Conservation (phyloP, 92 coral and sea anemone species). For the Diadumene lineata region DNA sequence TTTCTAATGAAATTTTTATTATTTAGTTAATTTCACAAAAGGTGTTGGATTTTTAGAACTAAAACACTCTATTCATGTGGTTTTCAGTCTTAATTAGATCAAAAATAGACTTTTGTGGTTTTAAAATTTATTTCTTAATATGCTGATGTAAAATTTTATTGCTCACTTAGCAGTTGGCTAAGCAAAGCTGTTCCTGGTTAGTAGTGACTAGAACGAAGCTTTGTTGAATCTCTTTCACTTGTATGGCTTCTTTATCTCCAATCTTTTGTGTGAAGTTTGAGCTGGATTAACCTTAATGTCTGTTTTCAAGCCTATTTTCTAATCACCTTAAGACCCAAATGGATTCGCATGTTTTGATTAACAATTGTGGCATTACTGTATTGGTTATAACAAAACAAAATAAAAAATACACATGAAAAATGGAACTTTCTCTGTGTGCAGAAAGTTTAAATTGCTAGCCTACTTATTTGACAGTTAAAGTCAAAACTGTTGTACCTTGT, state of each 20-base stretch:
- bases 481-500: background rate
- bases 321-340: conserved; percentile 4
- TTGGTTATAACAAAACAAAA: too few relatives aligned
- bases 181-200: too few relatives aligned
- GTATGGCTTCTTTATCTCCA: background rate
- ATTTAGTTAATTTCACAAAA: too few relatives aligned
- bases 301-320: background rate
- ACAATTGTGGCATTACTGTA: too few relatives aligned
- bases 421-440: background rate
- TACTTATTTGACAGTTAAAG: background rate
- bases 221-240: background rate
- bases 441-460: background rate
- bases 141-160: background rate
- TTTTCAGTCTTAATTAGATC: background rate
- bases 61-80: background rate
- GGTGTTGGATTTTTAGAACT: too few relatives aligned
- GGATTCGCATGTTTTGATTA: background rate
- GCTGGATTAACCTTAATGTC: background rate
- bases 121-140: too few relatives aligned
- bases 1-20: too few relatives aligned
- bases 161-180: background rate
- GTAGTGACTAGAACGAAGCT: background rate
- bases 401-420: background rate
- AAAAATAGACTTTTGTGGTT: background rate
- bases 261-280: conserved; percentile 8